These are phyloP conservation scores for Shinisaurus crocodilurus DNA, from an alignment of 2,113 vertebrate species.

Conservation along the genomic window DNA sequence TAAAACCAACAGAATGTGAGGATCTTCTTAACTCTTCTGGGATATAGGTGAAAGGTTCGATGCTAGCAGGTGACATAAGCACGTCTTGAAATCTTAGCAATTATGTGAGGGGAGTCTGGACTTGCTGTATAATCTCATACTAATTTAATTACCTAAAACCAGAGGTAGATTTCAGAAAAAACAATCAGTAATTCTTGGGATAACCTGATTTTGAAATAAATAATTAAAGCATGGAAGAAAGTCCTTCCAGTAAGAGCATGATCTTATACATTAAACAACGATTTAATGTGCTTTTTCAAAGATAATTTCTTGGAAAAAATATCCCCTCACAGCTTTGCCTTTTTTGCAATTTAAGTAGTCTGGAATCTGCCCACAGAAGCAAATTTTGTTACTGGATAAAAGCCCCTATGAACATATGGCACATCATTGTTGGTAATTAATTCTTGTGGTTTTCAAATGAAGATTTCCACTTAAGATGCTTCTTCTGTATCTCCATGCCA, in stretches of 20 bases:
- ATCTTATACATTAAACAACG: neutral
- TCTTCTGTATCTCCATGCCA: neutral
- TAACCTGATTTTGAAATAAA: conserved; percentile 20
- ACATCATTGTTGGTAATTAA: conserved; percentile 1
- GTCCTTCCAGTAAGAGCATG: conserved; percentile 4
- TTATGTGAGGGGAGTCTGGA: neutral
- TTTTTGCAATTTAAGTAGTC: neutral
- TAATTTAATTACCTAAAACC: conserved; percentile 14
- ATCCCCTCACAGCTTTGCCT: neutral
- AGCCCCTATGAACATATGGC: neutral
- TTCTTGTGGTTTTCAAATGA: neutral
- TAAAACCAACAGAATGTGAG: neutral
- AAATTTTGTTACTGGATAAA: neutral
- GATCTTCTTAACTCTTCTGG: neutral
- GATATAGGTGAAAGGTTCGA: neutral
- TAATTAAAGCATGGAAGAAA: neutral
- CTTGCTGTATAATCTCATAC: neutral
- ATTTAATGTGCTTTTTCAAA: neutral
- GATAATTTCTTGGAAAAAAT: neutral
- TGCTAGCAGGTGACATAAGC: neutral
- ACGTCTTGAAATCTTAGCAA: neutral
- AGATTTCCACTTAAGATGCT: neutral
- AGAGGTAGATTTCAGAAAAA: conserved; percentile 1
- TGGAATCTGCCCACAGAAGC: neutral
- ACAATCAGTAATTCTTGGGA: neutral